Evolutionary conservation across 2,888 invertebrate species (phyloP).

Genomic region (Drosophila buzzatii): DNA sequence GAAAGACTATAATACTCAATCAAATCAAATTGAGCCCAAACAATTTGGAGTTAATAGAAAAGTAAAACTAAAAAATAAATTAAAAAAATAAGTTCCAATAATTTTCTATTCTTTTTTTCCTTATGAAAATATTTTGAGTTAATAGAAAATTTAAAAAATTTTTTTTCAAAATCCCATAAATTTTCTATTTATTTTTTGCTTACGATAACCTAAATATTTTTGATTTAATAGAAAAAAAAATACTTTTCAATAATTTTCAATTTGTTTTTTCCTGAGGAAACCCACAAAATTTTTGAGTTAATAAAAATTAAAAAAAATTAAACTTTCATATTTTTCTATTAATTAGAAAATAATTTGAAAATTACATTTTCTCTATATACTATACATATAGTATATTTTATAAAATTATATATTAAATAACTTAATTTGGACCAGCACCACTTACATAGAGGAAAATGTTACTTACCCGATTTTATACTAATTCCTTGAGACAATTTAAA

Average conservation of each 20-base stretch:
- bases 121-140: background rate
- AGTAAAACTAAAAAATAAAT: too few species aligned
- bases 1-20: too few species aligned
- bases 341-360: background rate
- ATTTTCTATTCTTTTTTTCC: too few species aligned
- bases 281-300: background rate
- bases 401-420: background rate
- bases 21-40: too few species aligned
- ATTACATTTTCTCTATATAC: background rate
- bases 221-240: background rate
- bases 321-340: too few species aligned
- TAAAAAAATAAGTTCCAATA: too few species aligned
- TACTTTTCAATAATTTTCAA: too few species aligned
- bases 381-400: background rate
- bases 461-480: background rate
- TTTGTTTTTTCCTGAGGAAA: too few species aligned
- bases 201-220: background rate
- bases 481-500: background rate
- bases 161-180: too few species aligned
- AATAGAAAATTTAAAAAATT: background rate
- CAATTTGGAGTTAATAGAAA: too few species aligned
- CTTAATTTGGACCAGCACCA: background rate
- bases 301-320: background rate
- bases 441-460: background rate
- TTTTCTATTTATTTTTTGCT: too few species aligned